Evolutionary conservation across 2,797 vertebrate species (phyloP).

Genomic region (Characodon lateralis): DNA sequence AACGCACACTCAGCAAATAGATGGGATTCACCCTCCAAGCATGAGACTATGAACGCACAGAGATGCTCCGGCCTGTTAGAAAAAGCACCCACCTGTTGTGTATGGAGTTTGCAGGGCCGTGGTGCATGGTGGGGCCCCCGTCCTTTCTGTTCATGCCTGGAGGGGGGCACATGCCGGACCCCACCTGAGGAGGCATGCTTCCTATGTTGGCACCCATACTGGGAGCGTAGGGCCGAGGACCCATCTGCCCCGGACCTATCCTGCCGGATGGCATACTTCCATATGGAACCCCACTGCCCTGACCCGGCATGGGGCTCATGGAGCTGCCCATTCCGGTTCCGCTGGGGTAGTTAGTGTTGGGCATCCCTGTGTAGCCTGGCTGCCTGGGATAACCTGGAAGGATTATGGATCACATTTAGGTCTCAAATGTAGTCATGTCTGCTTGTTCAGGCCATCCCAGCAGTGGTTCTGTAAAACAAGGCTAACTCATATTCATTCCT

Average conservation of each 20-base stretch:
- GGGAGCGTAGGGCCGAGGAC: conserved; percentile 88
- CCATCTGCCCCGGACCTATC: conserved; percentile 92
- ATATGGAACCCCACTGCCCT: conserved; percentile 89
- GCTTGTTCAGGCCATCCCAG: no score
- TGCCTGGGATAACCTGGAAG: conserved; percentile 91
- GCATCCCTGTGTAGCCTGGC: conserved; percentile 93
- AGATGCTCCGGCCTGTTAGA: neutral
- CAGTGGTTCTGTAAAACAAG: neutral
- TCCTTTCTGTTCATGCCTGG: conserved; percentile 93
- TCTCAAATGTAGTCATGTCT: neutral
- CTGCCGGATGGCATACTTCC: conserved; percentile 88
- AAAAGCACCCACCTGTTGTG: conserved; percentile 86
- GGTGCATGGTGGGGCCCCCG: conserved; percentile 86
- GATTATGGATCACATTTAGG: conserved; percentile 16
- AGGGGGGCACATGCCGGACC: conserved; percentile 82
- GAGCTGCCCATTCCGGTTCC: conserved; percentile 87
- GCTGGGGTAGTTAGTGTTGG: conserved; percentile 91
- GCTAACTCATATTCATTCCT: neutral
- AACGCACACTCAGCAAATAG: neutral
- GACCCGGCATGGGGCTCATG: conserved; percentile 91
- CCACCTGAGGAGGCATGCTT: conserved; percentile 91
- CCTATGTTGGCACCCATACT: conserved; percentile 78
- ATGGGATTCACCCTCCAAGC: neutral
- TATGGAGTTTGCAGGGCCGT: conserved; percentile 92
- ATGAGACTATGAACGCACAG: neutral